Percentiles rank a stretch among this genome's conserved stretches.
These are phyloP conservation scores for Callipepla squamata DNA, from an alignment of 2,113 vertebrate species.

Conservation along the genomic window DNA sequence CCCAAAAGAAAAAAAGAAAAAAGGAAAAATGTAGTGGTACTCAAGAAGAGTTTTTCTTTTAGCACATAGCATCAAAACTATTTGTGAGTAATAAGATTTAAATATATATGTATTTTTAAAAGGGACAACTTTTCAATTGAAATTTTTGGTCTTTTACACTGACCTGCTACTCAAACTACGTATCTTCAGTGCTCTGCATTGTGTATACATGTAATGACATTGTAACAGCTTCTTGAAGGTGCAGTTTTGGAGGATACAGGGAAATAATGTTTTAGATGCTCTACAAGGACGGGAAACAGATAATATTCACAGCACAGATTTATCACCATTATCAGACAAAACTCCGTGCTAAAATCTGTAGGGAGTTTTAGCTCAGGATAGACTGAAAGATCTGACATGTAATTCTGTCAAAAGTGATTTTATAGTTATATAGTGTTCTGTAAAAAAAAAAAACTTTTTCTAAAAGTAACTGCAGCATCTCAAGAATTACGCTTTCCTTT, in stretches of 20 bases:
- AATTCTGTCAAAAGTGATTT: constrained; percentile 41
- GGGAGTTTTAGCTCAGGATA: constrained; percentile 1
- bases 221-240: not conserved
- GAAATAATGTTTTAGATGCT: not conserved
- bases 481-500: not conserved
- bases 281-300: not conserved
- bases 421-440: constrained; percentile 38
- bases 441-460: not conserved
- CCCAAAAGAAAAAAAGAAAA: not conserved
- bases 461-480: not conserved
- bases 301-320: not conserved
- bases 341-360: not conserved
- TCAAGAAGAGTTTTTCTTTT: not conserved
- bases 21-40: not conserved
- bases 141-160: not conserved
- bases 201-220: not conserved
- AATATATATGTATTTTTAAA: not conserved
- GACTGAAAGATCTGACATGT: constrained; percentile 20
- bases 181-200: not conserved
- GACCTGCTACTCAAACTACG: not conserved
- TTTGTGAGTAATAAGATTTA: not conserved
- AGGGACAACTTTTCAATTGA: not conserved
- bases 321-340: constrained; percentile 27
- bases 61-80: not conserved
- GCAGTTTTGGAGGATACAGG: not conserved